Conservation (phyloP, 2,113 vertebrate species). For the Oriolus oriolus region DNA sequence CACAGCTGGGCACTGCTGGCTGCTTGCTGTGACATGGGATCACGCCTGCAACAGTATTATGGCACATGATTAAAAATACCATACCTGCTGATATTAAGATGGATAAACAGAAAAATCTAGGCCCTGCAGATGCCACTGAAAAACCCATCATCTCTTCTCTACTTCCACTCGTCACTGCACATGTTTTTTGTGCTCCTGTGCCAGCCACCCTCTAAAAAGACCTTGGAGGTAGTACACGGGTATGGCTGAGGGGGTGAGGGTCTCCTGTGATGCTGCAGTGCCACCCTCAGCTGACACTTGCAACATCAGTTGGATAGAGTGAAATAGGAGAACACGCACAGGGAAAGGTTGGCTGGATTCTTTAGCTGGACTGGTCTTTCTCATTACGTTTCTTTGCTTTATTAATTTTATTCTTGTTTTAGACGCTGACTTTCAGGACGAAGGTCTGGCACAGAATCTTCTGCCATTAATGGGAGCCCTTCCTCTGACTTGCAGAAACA, state of each 20-base stretch:
- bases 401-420: not conserved
- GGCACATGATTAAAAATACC: not conserved
- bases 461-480: not conserved
- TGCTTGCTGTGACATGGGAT: not conserved
- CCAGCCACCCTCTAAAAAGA: not conserved
- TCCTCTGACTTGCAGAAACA: not conserved
- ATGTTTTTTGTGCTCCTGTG: not conserved
- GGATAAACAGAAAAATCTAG: not conserved
- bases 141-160: not conserved
- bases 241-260: not conserved
- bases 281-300: not conserved
- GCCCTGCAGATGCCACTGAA: not conserved
- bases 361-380: not conserved
- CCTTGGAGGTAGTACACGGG: fast-evolving
- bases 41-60: not conserved
- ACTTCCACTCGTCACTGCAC: not conserved
- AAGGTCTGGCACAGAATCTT: not conserved
- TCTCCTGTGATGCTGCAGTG: conserved; percentile 1
- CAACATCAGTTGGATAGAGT: not conserved
- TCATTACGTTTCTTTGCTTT: not conserved
- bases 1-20: not conserved
- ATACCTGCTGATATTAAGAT: not conserved
- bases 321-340: not conserved
- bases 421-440: not conserved
- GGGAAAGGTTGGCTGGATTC: not conserved